Base-by-base conservation (phyloP, 1,140 invertebrate species). In the Drosophila simulans region DNA sequence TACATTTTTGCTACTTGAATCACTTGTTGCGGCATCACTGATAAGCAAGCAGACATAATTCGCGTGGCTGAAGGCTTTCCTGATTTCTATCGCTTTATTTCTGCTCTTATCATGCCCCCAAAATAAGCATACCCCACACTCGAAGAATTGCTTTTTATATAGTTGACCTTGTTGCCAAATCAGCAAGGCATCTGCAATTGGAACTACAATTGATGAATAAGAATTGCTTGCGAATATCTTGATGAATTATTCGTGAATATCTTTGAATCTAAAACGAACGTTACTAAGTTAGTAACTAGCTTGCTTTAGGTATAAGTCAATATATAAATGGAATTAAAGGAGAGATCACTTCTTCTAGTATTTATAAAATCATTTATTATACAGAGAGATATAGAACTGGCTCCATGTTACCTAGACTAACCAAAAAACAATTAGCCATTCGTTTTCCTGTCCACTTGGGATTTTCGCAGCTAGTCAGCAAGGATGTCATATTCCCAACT, bases 21-120 rank as follows among this genome's bases (percentile, higher is more conserved):
- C 34, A 63, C 40, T 63, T 11, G 34, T 7, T 40, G 2, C 25
- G 58, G 58, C n/a, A 43, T 68, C 45, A 45, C 64, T 52, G 64
- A 68, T 52, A 68, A 52, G 27, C 51, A 20, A 22, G 17, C 20
- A 43, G 59, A 65, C 45, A 42, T 25, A 43, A 64, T 64, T 51
- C 12, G 35, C 11, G 5, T 42, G 5, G 17, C 7, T 34, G 5
- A 13, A 17, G 5, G 25, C 4, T 34, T 62, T 3, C 2, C 3
- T 31, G 7, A 8, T 31, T 15, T n/a, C 48, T 45, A 65, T 64
- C 25, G 35, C 12, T 52, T 0, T 17, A 13, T 5, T 42, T n/a
- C n/a, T 40, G 12, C 15, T 35, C 17, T 27, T 64, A 65, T 68
- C 37, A 27, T 13, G 35, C 3, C 27, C 20, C 12, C 12, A 15